Evolutionary conservation across 2,113 vertebrate genomes (phyloP), one percentile per base, ranked within the genome.

Genomic region (Mesoclemmys tuberculata): DNA sequence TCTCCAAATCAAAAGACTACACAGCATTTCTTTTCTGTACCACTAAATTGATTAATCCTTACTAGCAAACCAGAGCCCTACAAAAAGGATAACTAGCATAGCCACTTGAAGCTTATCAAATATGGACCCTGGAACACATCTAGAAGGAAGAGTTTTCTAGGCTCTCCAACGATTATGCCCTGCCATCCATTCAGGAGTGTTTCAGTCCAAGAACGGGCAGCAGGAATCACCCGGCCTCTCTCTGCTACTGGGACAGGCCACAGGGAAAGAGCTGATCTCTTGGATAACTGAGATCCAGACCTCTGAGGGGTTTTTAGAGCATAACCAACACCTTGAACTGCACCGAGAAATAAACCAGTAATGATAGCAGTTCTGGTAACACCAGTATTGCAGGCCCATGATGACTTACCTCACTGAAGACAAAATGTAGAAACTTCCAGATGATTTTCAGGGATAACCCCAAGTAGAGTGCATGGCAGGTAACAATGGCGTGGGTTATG

Each of bases 111-210:
- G 29, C 48, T 90, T 81, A 82, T 68, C 80, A 95, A 87, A 80
- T 93, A 68, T 93, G 83, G 87, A 55, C 54, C 91, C 83, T n/a
- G 49, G 90, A 95, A 87, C 94, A 92, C 64, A 95, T 74, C 52
- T 13, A 90, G 90, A 77, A 86, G 78, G 92, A 91, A 93, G 71
- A 89, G 55, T 84, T 92, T 96, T 82, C 83, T 90, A 31, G 56
- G 46, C 75, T 7, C 58, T 96, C 86, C 92, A 83, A 91, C 90
- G 2, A 22, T 51, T 26, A 71, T 74, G 91, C 89, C 48, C 89
- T 86, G 61, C 58, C 58, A 84, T 82, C 80, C 86, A 51, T 75
- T 89, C 80, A 35, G 11, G 85, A 80, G 51, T 5, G 27, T 61
- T 95, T 94, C 87, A 91, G 35, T 93, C 51, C 27, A 86, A 8